Percentiles rank a stretch among this genome's conserved stretches.
These are phyloP conservation scores for Guaruba guarouba DNA, from an alignment of 2,113 vertebrate genomes.

Conservation along the genomic window DNA sequence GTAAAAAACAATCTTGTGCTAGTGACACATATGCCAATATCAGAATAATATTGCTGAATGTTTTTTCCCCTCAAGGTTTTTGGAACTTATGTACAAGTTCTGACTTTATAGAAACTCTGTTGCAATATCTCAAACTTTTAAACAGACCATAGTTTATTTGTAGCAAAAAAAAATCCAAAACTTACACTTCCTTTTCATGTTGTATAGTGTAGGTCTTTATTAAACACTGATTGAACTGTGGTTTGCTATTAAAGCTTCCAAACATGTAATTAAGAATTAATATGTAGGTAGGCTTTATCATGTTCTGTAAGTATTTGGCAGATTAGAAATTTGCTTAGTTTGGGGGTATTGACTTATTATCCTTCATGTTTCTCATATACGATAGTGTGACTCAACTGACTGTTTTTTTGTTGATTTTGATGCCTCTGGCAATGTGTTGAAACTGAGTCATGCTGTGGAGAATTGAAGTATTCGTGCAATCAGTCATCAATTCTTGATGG, in stretches of 20 bases:
- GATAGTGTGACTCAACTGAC: neutral
- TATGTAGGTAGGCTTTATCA: neutral
- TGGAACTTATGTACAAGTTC: neutral
- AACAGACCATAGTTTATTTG: neutral
- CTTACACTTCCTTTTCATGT: neutral
- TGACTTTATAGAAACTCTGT: neutral
- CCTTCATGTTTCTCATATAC: neutral
- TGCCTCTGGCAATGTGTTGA: neutral
- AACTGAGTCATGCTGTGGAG: neutral
- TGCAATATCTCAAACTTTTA: neutral
- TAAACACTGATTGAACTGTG: neutral
- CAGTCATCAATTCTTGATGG: neutral
- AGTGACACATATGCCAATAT: constrained; percentile 25
- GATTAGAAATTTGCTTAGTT: neutral
- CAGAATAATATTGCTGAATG: constrained; percentile 17
- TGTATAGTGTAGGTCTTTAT: neutral
- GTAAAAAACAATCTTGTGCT: constrained; percentile 12
- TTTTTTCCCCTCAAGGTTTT: constrained; percentile 6
- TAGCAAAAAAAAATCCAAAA: neutral
- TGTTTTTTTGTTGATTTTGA: neutral
- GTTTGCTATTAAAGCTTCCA: neutral
- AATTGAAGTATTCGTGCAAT: neutral
- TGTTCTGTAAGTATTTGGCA: neutral
- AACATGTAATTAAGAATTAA: neutral
- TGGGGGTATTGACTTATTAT: neutral